Conservation (phyloP, 1,140 invertebrate genomes). For the Listronotus oregonensis region DNA sequence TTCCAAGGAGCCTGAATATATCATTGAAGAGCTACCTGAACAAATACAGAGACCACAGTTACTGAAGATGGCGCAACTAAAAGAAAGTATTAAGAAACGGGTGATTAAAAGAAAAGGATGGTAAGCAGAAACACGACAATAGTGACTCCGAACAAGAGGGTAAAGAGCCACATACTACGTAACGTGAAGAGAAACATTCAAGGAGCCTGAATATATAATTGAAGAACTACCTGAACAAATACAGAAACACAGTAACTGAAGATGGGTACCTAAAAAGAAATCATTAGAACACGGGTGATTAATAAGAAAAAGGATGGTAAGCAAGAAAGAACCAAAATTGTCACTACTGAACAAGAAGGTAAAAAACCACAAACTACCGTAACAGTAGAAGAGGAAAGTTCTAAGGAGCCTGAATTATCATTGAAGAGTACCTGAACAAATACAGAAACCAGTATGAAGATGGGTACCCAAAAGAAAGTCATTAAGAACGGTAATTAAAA, state of each 20-base stretch:
- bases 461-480: slow-evolving; percentile 47
- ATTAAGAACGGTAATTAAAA: slow-evolving; percentile 46
- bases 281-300: too few species aligned
- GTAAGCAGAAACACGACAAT: slow-evolving; percentile 45
- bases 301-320: slow-evolving; percentile 40
- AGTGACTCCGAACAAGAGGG: slow-evolving; percentile 53
- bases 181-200: background rate
- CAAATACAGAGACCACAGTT: too few species aligned
- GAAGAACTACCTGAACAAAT: slow-evolving; percentile 26
- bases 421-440: slow-evolving; percentile 53
- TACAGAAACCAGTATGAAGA: slow-evolving; percentile 39
- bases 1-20: slow-evolving; percentile 32
- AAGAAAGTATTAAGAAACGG: slow-evolving; percentile 7
- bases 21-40: slow-evolving; percentile 30
- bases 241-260: too few species aligned
- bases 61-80: too few species aligned
- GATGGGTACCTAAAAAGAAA: too few species aligned
- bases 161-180: slow-evolving; percentile 46
- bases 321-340: slow-evolving; percentile 43
- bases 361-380: slow-evolving; percentile 41
- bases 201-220: slow-evolving; percentile 53
- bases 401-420: slow-evolving; percentile 11
- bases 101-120: slow-evolving; percentile 40
- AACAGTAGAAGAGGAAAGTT: slow-evolving; percentile 45
- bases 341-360: slow-evolving; percentile 36